phyloP scores from a whole-genome alignment of 2,113 vertebrate species.

The Scartelaos histophorus region DNA sequence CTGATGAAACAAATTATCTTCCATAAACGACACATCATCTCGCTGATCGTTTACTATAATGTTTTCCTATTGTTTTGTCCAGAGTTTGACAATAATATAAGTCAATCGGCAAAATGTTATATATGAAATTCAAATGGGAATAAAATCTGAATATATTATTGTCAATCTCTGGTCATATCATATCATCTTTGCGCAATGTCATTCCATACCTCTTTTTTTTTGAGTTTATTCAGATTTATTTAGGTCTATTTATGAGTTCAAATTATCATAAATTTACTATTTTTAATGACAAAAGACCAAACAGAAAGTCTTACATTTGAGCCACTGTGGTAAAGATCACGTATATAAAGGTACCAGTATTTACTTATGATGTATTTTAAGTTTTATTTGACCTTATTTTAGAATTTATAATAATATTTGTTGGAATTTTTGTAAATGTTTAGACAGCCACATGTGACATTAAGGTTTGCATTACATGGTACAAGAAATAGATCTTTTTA shows the following conservation, averaged over 20 bases:
- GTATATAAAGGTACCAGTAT: constrained; percentile 31
- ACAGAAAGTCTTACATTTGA: constrained; percentile 45
- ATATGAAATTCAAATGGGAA: not conserved
- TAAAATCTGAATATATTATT: not conserved
- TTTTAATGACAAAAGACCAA: constrained; percentile 42
- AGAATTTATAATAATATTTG: constrained; percentile 4
- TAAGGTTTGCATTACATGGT: not conserved
- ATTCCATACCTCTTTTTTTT: constrained; percentile 50
- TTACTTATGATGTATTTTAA: constrained; percentile 25
- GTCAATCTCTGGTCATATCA: constrained; percentile 1
- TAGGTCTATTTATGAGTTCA: constrained; percentile 22
- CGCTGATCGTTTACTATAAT: constrained; percentile 18
- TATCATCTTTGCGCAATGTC: constrained; percentile 45
- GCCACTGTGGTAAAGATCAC: constrained; percentile 39
- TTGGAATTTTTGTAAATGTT: not conserved
- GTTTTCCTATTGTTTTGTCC: constrained; percentile 27
- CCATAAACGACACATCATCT: constrained; percentile 36
- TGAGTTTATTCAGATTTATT: constrained; percentile 11
- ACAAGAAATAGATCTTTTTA: not conserved
- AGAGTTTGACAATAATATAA: not conserved
- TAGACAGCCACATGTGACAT: not conserved
- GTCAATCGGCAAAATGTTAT: not conserved
- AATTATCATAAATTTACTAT: not conserved
- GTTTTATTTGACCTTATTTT: not conserved
- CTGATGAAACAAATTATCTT: no score